Conservation (phyloP, 2,797 vertebrate species). For the Myiotriccus ornatus region DNA sequence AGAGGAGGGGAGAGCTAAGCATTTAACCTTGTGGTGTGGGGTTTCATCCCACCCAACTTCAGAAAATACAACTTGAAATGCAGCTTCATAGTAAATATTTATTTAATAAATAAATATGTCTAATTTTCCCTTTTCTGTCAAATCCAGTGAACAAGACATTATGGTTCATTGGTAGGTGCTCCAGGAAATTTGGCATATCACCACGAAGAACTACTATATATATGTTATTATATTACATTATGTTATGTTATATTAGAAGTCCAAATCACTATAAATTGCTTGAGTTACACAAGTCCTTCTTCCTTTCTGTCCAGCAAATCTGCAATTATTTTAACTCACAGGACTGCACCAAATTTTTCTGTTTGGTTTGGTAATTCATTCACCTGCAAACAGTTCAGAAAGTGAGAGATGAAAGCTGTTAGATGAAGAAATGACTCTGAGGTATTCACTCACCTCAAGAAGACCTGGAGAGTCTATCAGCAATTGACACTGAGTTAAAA, state of each 20-base stretch:
- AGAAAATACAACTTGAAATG: background rate
- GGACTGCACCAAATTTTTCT: background rate
- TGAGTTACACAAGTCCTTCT: background rate
- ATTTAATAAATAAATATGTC: background rate
- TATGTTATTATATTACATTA: no score
- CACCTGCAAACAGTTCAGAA: background rate
- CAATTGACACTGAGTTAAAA: rapidly evolving
- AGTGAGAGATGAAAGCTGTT: background rate
- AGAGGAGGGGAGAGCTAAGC: background rate
- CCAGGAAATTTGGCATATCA: background rate
- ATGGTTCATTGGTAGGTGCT: background rate
- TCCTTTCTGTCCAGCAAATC: background rate
- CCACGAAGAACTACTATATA: background rate
- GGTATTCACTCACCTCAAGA: background rate
- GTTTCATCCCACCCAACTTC: background rate
- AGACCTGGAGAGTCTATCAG: background rate
- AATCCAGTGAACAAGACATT: background rate
- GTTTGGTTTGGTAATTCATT: background rate
- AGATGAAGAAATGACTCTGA: background rate
- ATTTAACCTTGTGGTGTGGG: background rate
- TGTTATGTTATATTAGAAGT: no score
- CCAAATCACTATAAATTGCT: background rate
- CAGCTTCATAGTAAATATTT: background rate
- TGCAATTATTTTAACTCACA: background rate
- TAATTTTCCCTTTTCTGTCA: background rate